These are phyloP conservation scores for Cryptus viduatorius DNA, from an alignment of 2,888 invertebrate genomes.

Conservation along the genomic window DNA sequence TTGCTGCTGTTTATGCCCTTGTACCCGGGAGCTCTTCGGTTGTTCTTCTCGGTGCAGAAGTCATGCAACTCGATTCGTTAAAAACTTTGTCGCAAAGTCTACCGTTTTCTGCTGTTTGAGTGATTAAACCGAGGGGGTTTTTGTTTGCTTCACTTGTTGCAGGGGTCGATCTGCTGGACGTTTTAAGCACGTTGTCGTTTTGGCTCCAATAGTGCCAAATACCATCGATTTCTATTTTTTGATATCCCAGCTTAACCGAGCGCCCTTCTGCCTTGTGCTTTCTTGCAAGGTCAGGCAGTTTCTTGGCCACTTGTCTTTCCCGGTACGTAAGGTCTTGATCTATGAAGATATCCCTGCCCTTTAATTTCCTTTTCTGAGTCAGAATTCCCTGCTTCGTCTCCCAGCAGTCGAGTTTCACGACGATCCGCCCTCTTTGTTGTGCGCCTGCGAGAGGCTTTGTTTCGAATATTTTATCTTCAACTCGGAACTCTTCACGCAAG, in stretches of 20 bases:
- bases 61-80: too few species aligned
- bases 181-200: not conserved
- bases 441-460: not conserved
- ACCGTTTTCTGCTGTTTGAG: too few species aligned
- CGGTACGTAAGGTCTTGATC: conserved; percentile 33
- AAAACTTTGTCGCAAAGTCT: too few species aligned
- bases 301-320: conserved; percentile 27
- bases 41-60: too few species aligned
- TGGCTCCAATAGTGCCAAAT: conserved; percentile 1
- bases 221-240: not conserved
- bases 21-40: too few species aligned
- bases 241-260: not conserved
- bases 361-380: conserved; percentile 22
- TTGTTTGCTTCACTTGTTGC: too few species aligned
- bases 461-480: not conserved
- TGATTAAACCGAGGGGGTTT: too few species aligned
- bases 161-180: not conserved
- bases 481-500: not conserved
- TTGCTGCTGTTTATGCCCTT: not conserved
- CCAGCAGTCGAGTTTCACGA: not conserved
- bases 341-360: conserved; percentile 38
- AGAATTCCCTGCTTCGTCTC: not conserved
- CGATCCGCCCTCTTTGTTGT: not conserved
- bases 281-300: conserved; percentile 5
- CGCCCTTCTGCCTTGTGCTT: not conserved